A percentile compares a stretch with the other conserved stretches of the same genome.
These are phyloP conservation scores for Atta cephalotes DNA, from an alignment of 1,140 invertebrate genomes.

Conservation along the genomic window DNA sequence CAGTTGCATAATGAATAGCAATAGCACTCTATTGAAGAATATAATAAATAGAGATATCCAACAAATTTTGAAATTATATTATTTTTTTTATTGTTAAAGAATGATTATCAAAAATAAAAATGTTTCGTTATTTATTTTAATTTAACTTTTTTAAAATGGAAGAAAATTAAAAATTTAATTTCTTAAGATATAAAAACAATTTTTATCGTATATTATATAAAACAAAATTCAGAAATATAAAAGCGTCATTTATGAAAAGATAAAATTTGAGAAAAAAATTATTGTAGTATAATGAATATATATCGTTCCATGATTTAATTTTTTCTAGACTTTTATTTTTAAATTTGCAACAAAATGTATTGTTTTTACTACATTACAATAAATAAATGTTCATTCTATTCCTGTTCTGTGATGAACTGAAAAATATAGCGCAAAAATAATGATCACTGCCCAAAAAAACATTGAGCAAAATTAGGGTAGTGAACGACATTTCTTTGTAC, in stretches of 20 bases:
- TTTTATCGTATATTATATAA: background rate
- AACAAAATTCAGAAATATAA: background rate
- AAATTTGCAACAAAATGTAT: background rate
- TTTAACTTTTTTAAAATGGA: background rate
- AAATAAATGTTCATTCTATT: background rate
- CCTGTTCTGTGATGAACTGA: background rate
- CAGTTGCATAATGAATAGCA: conserved; percentile 42
- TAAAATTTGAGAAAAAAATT: background rate
- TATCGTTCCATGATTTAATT: background rate
- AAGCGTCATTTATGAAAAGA: background rate
- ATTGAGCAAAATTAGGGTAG: background rate
- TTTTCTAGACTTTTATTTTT: background rate
- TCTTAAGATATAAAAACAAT: background rate
- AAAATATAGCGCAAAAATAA: background rate
- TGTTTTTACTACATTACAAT: background rate
- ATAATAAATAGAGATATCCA: background rate
- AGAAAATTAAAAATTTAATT: background rate
- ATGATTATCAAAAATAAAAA: background rate
- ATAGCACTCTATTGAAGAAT: conserved; percentile 20
- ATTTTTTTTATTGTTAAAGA: background rate
- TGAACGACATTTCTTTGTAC: conserved; percentile 41
- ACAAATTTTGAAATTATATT: background rate
- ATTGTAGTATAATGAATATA: background rate
- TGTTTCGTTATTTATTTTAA: background rate
- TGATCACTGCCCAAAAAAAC: conserved; percentile 36